Evolutionary conservation across 2,888 invertebrate species (phyloP), one percentile per base, ranked within the genome.

Genomic region (Drosophila barbarae): DNA sequence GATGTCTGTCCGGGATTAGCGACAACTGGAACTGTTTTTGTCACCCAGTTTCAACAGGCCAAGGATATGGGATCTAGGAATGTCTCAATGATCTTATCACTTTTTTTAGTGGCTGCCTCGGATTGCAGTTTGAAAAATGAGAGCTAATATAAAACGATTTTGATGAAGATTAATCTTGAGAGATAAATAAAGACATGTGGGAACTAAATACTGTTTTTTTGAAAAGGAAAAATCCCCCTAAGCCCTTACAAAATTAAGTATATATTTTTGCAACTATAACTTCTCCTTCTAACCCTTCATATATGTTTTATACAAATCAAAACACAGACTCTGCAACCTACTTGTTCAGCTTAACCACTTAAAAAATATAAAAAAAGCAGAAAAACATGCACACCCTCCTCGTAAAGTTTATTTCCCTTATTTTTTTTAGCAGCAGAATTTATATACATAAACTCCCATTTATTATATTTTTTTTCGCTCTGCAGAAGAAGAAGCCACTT

Each of bases 401-500:
- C 18, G 41, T 54, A 71, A 73, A 74, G 72, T 74, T 74, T 66
- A 72, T 69, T 74, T 69, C 47, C 42, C 28, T 42, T 42, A 23
- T 38, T 23, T 61, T 63, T 63, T 63, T 55, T 49, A 15, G 15
- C 21, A 9, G 9, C 2, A 47, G 18, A 32, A 32, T 23, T n/a
- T 21, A 51, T 34, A 51, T 49, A 35, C 41, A 61, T 67, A 71
- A 54, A 52, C 63, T 65, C 53, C 28, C 50, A 46, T 51, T 36
- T 41, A 41, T 41, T 41, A 42, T 50, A 36, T 55, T 60, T 46
- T 65, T 42, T 34, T 18, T 5, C 32, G 61, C 63, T 34, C 74
- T 75, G 79, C 73, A 70, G 73, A 75, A 64, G 59, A 56, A 69
- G 71, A 36, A 42, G 63, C 61, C 72, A 74, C 81, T 82, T 69